These are phyloP conservation scores for Lophura swinhoii DNA, from an alignment of 2,797 vertebrate species.

Conservation along the genomic window DNA sequence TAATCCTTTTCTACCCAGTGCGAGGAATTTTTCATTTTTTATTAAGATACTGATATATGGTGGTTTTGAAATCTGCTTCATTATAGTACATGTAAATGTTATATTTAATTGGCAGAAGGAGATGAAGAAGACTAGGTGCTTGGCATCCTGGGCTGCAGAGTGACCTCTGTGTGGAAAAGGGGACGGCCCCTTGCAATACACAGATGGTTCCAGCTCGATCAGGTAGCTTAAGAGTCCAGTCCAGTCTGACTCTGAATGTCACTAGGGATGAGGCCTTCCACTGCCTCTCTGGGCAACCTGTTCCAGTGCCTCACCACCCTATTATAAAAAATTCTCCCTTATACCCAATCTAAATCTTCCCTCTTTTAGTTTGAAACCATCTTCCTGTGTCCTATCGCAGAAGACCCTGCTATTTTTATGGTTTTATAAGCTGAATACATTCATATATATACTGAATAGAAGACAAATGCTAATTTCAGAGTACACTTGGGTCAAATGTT, in stretches of 20 bases:
- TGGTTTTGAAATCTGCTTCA: neutral
- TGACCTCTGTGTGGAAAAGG: neutral
- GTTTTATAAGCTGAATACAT: neutral
- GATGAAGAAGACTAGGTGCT: neutral
- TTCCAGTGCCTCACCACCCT: no score
- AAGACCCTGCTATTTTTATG: neutral
- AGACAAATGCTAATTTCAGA: neutral
- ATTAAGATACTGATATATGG: neutral
- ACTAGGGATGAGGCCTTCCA: no score
- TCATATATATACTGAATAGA: neutral
- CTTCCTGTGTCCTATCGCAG: no score
- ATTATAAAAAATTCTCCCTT: no score
- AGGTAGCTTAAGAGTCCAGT: no score
- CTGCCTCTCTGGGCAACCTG: no score
- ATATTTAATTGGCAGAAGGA: neutral
- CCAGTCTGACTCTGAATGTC: no score
- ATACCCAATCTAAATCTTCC: no score
- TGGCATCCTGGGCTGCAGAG: neutral
- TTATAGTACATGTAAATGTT: neutral
- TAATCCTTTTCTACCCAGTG: neutral
- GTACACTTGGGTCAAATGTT: neutral
- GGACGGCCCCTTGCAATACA: fast-evolving
- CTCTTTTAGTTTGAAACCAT: no score
- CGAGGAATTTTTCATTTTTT: fast-evolving
- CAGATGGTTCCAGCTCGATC: neutral